Evolutionary conservation across 2,888 invertebrate genomes (phyloP), one percentile per base, ranked within the genome.

Genomic region (Microctonus brassicae): DNA sequence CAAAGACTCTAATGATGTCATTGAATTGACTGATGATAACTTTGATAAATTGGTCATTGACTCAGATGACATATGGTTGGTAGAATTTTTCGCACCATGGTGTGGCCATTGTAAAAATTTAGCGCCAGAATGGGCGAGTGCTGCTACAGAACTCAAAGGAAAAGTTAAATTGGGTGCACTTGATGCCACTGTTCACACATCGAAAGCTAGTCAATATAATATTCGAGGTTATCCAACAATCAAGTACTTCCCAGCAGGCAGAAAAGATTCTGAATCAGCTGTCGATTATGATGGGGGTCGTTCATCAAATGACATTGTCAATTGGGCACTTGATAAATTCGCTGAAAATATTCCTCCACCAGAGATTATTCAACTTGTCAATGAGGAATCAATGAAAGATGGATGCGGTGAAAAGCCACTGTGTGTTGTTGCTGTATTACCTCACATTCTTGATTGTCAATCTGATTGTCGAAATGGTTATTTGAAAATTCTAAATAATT

Each of bases 11-110:
- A 88, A 90, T 69, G 92, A 93, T 86, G 99, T 99, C 20, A 89
- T 99, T 78, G 97, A 97, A 83, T 89, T 99, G 75, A 99, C 99
- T 0, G 99, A 99, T 87, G 92, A 93, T 76, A 99, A 99, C 90
- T 99, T 99, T 88, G 95, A 98, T 77, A 93, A 95, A 86, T 88
- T 94, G 68, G 98, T 99, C 17, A 87, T 98, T 79, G 91, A 96
- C 79, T 97, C 97, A 61, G 96, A 98, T 17, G 98, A 99, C 84
- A 91, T 97, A 88, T 99, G 98, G 98, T 89, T 99, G 79, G 97
- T 99, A 1, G 98, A 99, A 88, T 99, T 99, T 91, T 99, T 93
- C 88, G 99, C 99, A 6, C 96, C 96, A 0, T 97, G 97, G 95
- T 98, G 97, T 87, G 97, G 97, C 5, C 97, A 98, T 88, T 98